Percentiles rank a stretch among this genome's conserved stretches.
Evolutionary conservation across 1,140 invertebrate species (phyloP).

Genomic region (Physella acuta): DNA sequence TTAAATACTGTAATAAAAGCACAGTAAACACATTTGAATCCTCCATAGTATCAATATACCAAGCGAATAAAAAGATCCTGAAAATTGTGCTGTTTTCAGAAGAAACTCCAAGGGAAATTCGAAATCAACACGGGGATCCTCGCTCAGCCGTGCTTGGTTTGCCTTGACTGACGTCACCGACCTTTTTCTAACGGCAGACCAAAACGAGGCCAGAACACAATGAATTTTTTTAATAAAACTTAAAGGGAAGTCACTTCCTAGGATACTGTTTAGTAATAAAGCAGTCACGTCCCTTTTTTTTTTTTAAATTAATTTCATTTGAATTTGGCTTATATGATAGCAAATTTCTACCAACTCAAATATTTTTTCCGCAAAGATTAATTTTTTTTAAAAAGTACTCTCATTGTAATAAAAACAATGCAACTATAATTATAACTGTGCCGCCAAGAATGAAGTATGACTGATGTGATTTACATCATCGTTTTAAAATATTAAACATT

Average conservation of each 20-base stretch:
- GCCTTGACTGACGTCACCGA: conserved; percentile 22
- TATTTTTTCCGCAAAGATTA: too few species aligned
- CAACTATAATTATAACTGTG: too few species aligned
- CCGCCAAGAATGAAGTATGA: too few species aligned
- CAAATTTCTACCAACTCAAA: too few species aligned
- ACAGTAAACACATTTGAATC: not conserved
- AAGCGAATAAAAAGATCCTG: not conserved
- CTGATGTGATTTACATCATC: too few species aligned
- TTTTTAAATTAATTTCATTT: too few species aligned
- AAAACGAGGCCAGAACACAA: conserved; percentile 10
- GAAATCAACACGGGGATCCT: conserved; percentile 7
- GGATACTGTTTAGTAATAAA: too few species aligned
- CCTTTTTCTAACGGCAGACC: conserved; percentile 16
- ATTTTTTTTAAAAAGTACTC: too few species aligned
- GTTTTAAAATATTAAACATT: too few species aligned
- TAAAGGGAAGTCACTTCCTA: conserved; percentile 9
- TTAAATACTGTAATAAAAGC: not conserved
- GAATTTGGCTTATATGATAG: too few species aligned
- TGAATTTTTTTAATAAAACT: not conserved
- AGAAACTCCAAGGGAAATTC: conserved; percentile 21
- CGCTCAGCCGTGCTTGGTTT: conserved; percentile 8
- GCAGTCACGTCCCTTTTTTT: too few species aligned
- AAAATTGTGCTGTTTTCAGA: not conserved
- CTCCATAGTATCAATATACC: not conserved
- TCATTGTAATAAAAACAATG: too few species aligned